Conservation (phyloP, 2,113 vertebrate species). For the Agapornis roseicollis region DNA sequence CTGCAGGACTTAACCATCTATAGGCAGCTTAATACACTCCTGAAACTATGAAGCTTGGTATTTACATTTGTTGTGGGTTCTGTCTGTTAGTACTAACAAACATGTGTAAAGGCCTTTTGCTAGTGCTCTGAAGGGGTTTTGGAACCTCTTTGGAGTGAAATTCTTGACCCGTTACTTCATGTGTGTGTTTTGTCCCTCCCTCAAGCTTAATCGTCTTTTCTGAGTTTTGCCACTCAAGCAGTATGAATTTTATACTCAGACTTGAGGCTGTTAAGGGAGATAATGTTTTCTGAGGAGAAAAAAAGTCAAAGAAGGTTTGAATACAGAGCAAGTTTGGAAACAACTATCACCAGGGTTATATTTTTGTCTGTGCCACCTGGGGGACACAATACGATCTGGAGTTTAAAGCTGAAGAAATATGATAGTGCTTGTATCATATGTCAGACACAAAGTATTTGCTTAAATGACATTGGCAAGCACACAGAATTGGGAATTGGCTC, state of each 20-base stretch:
- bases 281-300: neutral
- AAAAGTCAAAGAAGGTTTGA: neutral
- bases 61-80: neutral
- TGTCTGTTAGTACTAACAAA: neutral
- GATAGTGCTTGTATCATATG: neutral
- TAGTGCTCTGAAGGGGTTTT: neutral
- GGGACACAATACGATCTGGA: neutral
- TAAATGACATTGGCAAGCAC: neutral
- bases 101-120: neutral
- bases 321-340: neutral
- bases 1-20: neutral
- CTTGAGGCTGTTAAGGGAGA: neutral
- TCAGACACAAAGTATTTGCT: neutral
- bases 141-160: neutral
- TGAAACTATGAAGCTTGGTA: neutral
- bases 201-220: constrained; percentile 1
- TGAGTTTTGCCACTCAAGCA: neutral
- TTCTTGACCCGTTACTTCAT: constrained; percentile 27
- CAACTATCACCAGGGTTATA: neutral
- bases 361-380: neutral
- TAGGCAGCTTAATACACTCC: neutral
- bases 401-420: neutral
- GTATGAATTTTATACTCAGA: neutral
- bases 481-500: neutral
- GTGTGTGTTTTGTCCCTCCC: neutral